Evolutionary conservation across 2,113 vertebrate genomes (phyloP).

Genomic region (Macaca mulatta): DNA sequence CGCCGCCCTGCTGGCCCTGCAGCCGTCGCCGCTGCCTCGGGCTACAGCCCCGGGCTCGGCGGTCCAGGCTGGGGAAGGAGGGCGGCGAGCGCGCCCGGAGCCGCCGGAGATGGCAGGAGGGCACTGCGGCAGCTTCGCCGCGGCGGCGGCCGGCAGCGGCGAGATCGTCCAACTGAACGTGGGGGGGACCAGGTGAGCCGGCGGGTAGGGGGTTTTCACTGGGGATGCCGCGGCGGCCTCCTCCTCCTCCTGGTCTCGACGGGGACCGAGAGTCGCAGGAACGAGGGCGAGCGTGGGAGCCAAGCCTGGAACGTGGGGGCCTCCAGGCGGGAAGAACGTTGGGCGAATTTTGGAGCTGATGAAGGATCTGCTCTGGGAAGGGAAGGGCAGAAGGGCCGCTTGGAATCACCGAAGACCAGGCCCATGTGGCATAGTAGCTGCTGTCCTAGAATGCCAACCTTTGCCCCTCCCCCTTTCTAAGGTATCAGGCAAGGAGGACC

Average conservation of each 20-base stretch:
- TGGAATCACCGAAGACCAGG: neutral
- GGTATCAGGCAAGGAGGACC: neutral
- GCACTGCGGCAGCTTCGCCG: slow-evolving; percentile 83
- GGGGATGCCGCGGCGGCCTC: rapidly evolving
- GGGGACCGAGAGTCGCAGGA: rapidly evolving
- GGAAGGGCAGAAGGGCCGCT: neutral
- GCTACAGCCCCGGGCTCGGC: slow-evolving; percentile 31
- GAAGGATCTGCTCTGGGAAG: rapidly evolving
- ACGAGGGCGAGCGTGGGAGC: neutral
- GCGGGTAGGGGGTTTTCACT: neutral
- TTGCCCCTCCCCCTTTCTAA: neutral
- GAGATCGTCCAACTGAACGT: slow-evolving; percentile 98
- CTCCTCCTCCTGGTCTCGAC: too few relatives aligned
- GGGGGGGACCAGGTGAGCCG: slow-evolving; percentile 92
- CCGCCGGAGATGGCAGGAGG: slow-evolving; percentile 88
- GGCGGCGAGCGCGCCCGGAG: slow-evolving; percentile 21
- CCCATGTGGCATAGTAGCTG: neutral
- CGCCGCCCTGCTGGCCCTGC: slow-evolving; percentile 4
- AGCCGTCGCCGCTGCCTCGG: neutral
- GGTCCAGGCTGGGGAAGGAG: slow-evolving; percentile 45
- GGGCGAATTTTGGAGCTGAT: too few relatives aligned
- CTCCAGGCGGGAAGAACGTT: neutral
- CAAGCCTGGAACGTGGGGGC: rapidly evolving
- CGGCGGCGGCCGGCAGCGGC: slow-evolving; percentile 88
- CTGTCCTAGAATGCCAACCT: neutral